Conservation (phyloP, 1,140 invertebrate genomes). For the Diploscapter pachys region DNA sequence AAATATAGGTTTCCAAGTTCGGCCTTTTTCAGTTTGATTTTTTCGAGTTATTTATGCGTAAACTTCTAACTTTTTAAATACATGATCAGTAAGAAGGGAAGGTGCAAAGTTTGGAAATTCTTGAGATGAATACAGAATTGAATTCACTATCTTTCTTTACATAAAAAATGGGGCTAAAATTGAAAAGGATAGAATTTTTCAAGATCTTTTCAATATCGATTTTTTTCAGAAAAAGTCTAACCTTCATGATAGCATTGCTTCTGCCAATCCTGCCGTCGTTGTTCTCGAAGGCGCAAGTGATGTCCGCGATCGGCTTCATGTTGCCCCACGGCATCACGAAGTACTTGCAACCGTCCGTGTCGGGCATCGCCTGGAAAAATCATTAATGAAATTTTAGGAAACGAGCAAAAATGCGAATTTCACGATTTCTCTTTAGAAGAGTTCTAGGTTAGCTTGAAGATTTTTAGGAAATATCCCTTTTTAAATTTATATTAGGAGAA, state of each 20-base stretch:
- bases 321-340: conserved; percentile 55
- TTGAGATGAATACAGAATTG: background rate
- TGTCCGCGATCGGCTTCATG: conserved; percentile 48
- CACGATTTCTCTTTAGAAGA: background rate
- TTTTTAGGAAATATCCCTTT: background rate
- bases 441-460: background rate
- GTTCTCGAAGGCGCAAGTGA: conserved; percentile 39
- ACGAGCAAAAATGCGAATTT: background rate
- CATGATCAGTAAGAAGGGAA: background rate
- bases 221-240: conserved; percentile 1
- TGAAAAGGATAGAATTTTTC: conserved; percentile 10
- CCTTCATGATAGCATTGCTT: conserved; percentile 42
- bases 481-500: background rate
- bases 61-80: background rate
- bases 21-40: background rate
- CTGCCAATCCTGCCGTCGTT: conserved; percentile 37
- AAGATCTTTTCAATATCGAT: conserved; percentile 18
- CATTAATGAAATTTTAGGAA: background rate
- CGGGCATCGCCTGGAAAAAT: conserved; percentile 44
- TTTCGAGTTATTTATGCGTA: background rate
- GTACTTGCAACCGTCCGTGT: conserved; percentile 41
- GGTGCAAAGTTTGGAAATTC: background rate
- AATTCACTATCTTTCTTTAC: too few relatives aligned
- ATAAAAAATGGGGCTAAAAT: too few relatives aligned
- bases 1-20: conserved; percentile 3